These are phyloP conservation scores for Brachyptera putata DNA, from an alignment of 2,888 invertebrate genomes.

Conservation along the genomic window DNA sequence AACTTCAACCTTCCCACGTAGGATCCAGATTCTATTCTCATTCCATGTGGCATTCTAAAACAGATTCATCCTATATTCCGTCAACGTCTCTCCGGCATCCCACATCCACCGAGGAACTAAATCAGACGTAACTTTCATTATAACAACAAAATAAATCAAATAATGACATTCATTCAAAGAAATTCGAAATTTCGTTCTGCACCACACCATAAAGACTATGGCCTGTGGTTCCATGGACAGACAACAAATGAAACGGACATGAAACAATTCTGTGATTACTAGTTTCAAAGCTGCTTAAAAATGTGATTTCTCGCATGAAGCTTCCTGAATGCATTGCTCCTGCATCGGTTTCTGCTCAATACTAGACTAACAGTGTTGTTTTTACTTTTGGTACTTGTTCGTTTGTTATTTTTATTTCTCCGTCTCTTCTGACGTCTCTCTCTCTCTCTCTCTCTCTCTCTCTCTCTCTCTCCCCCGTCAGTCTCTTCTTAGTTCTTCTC, in stretches of 20 bases:
- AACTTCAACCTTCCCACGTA: neutral
- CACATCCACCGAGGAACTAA: neutral
- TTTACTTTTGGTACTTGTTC: neutral
- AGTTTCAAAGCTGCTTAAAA: conserved; percentile 2
- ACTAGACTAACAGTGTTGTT: neutral
- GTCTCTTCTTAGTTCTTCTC: too few species aligned
- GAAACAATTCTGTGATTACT: conserved; percentile 4
- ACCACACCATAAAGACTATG: too few species aligned
- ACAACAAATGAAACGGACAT: neutral
- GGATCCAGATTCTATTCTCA: neutral
- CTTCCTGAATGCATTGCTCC: neutral
- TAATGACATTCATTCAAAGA: too few species aligned
- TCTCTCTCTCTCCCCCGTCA: too few species aligned
- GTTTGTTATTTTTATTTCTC: neutral
- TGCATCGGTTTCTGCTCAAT: neutral
- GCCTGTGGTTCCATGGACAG: too few species aligned
- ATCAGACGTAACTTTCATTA: neutral
- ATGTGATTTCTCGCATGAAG: neutral
- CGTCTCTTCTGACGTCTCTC: too few species aligned
- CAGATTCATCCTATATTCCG: neutral
- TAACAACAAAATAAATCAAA: too few species aligned
- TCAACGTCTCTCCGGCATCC: neutral
- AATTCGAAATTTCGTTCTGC: too few species aligned
- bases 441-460: too few species aligned
- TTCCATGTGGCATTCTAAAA: neutral